phyloP scores from a whole-genome alignment of 2,113 vertebrate species.

The Stomatorhinus ivindoensis region DNA sequence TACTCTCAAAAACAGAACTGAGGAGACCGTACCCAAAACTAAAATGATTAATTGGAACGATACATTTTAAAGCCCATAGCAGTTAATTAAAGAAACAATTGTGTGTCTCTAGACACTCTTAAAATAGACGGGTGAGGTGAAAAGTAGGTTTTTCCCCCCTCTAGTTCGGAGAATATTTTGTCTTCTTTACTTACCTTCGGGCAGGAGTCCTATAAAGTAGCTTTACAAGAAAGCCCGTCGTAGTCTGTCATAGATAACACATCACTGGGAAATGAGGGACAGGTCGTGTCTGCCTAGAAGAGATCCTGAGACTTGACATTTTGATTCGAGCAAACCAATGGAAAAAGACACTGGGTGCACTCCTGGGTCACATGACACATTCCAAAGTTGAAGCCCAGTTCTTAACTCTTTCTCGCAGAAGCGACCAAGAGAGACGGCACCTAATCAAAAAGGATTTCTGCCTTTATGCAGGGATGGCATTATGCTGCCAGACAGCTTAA shows the following conservation, averaged over 20 bases:
- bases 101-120: conserved; percentile 4
- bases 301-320: background rate
- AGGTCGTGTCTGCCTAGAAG: background rate
- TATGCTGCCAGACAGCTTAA: background rate
- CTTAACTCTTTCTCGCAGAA: background rate
- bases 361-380: background rate
- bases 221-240: background rate
- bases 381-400: background rate
- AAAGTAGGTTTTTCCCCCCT: background rate
- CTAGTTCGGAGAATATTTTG: conserved; percentile 1
- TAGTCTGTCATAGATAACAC: background rate
- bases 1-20: background rate
- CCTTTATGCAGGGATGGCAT: background rate
- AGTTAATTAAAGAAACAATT: conserved; percentile 10
- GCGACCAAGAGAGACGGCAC: background rate
- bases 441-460: background rate
- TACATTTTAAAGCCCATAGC: conserved; percentile 2
- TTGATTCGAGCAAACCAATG: background rate
- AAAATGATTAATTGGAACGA: conserved; percentile 8
- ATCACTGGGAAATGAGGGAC: background rate
- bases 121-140: background rate
- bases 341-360: background rate
- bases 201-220: background rate
- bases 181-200: background rate
- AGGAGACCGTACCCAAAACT: background rate